phyloP scores from a whole-genome alignment of 2,797 vertebrate genomes.

The Rhabdophis nuchalis region DNA sequence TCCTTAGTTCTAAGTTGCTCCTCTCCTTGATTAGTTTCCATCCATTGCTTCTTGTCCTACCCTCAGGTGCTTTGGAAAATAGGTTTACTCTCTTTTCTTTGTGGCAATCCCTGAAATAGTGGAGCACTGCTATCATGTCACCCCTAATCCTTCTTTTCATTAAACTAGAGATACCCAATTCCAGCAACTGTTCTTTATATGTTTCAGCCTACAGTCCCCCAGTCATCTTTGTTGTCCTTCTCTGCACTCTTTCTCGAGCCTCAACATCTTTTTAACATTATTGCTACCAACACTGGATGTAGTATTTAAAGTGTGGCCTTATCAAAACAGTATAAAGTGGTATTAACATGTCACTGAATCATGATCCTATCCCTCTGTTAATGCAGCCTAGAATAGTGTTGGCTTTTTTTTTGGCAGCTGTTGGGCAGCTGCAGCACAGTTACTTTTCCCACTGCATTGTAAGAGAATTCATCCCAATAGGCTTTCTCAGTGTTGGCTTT shows the following conservation, averaged over 20 bases:
- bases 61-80: not conserved
- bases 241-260: not conserved
- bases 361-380: not conserved
- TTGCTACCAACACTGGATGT: not conserved
- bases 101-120: not conserved
- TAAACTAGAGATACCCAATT: not conserved
- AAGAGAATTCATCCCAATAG: not conserved
- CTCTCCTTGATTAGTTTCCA: not conserved
- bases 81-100: not conserved
- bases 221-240: not conserved
- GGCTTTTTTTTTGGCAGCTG: not conserved
- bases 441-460: not conserved
- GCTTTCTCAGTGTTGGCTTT: not conserved
- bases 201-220: not conserved
- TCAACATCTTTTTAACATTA: not conserved
- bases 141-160: not conserved
- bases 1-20: not conserved
- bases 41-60: not conserved
- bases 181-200: not conserved
- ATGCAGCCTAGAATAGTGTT: not conserved
- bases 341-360: not conserved
- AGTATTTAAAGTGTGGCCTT: not conserved
- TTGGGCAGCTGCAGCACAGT: not conserved
- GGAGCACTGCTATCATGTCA: not conserved
- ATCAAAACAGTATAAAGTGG: not conserved